These are phyloP conservation scores for Sisyra nigra DNA, from an alignment of 2,888 invertebrate genomes.

Conservation along the genomic window DNA sequence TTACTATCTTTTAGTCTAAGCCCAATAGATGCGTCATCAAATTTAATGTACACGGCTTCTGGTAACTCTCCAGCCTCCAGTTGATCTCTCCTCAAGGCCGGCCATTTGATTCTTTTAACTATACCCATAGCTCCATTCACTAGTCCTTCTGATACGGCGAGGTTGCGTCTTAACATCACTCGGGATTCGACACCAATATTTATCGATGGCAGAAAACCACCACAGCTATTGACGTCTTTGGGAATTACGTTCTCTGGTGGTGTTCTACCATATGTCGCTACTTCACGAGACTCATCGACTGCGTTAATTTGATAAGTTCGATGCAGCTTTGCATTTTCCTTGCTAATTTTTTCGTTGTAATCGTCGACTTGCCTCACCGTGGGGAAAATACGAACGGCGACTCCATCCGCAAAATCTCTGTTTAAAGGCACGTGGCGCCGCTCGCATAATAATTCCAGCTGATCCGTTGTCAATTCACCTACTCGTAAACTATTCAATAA, in stretches of 20 bases:
- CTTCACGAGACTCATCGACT: conserved; percentile 16
- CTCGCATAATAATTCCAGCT: conserved; percentile 11
- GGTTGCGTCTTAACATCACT: conserved; percentile 17
- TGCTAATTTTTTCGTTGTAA: conserved; percentile 14
- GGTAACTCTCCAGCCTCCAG: not conserved
- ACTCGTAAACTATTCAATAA: conserved; percentile 11
- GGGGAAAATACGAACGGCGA: conserved; percentile 15
- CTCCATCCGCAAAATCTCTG: conserved; percentile 16
- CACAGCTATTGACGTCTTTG: conserved; percentile 6
- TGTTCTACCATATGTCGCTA: conserved; percentile 15
- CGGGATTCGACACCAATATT: conserved; percentile 10
- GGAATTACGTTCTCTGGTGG: conserved; percentile 11
- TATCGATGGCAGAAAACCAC: conserved; percentile 4
- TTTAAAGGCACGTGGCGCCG: conserved; percentile 11
- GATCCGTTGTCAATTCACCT: conserved; percentile 11
- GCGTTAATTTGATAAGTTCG: conserved; percentile 11
- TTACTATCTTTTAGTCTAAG: not conserved
- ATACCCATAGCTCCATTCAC: not conserved
- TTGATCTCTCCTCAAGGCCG: conserved; percentile 21
- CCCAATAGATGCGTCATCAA: not conserved
- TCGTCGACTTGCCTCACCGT: conserved; percentile 15
- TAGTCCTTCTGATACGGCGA: conserved; percentile 11
- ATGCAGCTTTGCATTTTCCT: not conserved
- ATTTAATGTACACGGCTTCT: not conserved
- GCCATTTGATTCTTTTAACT: conserved; percentile 1